These are phyloP conservation scores for Motacilla tschutschensis DNA, from an alignment of 2,113 vertebrate genomes.

Conservation along the genomic window DNA sequence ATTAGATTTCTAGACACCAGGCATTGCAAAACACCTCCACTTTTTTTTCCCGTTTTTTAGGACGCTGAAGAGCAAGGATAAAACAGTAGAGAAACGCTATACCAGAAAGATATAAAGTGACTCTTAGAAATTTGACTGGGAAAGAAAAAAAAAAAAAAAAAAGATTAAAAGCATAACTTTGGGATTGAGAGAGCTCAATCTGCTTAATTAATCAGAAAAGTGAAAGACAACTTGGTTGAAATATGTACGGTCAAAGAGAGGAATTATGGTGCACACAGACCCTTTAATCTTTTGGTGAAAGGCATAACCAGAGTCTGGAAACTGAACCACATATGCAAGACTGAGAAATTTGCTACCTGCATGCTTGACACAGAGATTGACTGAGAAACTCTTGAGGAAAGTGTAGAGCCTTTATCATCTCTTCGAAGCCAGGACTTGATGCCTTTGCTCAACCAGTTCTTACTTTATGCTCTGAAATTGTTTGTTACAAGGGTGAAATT, in stretches of 20 bases:
- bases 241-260: background rate
- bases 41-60: fast-evolving
- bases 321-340: background rate
- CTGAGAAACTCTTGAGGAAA: background rate
- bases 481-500: background rate
- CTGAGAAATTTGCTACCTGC: background rate
- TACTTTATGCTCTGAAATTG: background rate
- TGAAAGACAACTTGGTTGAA: background rate
- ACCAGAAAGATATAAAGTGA: background rate
- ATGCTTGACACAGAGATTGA: background rate
- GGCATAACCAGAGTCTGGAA: background rate
- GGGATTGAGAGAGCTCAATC: background rate
- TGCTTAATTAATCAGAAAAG: background rate
- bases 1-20: background rate
- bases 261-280: background rate
- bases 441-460: background rate
- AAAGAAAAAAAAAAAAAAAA: background rate
- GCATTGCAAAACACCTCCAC: background rate
- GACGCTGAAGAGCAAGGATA: background rate
- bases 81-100: background rate
- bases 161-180: background rate
- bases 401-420: background rate
- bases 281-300: background rate
- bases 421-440: background rate
- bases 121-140: background rate